Percentiles rank a stretch among this genome's conserved stretches.
These are phyloP conservation scores for Drosophila sproati DNA, from an alignment of 1,140 invertebrate genomes.

Conservation along the genomic window DNA sequence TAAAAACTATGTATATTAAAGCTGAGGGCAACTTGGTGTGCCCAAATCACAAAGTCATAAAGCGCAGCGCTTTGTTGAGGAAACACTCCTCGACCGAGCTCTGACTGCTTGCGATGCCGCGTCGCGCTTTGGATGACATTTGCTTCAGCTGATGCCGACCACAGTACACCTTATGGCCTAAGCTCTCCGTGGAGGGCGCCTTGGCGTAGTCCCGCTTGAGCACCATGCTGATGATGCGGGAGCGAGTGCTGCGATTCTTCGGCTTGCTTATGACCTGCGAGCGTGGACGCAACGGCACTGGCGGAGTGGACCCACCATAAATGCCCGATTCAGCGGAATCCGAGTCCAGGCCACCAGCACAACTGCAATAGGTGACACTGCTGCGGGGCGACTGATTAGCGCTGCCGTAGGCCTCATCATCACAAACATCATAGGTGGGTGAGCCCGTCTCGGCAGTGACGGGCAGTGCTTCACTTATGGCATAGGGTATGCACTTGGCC, in stretches of 20 bases:
- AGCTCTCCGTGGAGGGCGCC: slow-evolving; percentile 4
- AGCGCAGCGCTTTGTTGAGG: slow-evolving; percentile 73
- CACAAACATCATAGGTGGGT: slow-evolving; percentile 50
- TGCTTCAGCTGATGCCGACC: slow-evolving; percentile 33
- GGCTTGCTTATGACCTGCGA: slow-evolving; percentile 49
- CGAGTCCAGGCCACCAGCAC: slow-evolving; percentile 35
- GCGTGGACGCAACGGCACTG: slow-evolving; percentile 47
- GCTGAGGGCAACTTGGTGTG: background rate
- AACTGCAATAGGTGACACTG: slow-evolving; percentile 67
- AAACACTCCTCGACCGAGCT: slow-evolving; percentile 62
- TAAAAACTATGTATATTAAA: slow-evolving; percentile 23
- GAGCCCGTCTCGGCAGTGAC: background rate
- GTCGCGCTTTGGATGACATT: slow-evolving; percentile 39
- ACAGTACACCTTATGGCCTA: slow-evolving; percentile 20
- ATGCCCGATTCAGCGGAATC: slow-evolving; percentile 68
- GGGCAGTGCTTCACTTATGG: slow-evolving; percentile 33
- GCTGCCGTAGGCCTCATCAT: slow-evolving; percentile 70
- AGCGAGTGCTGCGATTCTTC: slow-evolving; percentile 51
- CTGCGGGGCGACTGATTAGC: slow-evolving; percentile 46
- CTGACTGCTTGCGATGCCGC: slow-evolving; percentile 30
- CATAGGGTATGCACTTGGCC: slow-evolving; percentile 67
- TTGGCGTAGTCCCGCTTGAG: slow-evolving; percentile 61
- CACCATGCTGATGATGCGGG: slow-evolving; percentile 70
- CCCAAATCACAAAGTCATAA: slow-evolving; percentile 67
- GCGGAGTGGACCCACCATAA: slow-evolving; percentile 27